Evolutionary conservation across 2,888 invertebrate species (phyloP), one percentile per base, ranked within the genome.

Genomic region (Taenaris catops): DNA sequence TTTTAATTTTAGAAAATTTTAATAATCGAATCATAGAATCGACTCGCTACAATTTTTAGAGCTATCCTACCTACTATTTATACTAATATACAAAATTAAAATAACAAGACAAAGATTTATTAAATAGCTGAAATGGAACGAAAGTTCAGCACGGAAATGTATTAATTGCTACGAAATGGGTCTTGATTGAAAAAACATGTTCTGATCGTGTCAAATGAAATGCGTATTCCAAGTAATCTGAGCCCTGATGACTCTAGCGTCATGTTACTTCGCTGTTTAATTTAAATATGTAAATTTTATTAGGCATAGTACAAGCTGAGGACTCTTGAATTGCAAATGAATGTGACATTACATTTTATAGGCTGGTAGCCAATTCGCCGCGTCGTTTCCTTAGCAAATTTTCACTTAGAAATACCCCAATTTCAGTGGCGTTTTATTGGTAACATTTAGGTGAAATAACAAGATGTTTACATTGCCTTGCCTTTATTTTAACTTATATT

Each of bases 221-320:
- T 43, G 41, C 48, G 55, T 62, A 62, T 46, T 64, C 62, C 58
- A 49, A 53, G 58, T 58, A 72, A 76, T 73, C 71, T 72, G 62
- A 68, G 59, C 58, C 53, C 58, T 62, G 69, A 79, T 65, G 71
- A 71, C 67, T 66, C 65, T 71, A 72, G 69, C 73, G 64, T 78
- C 83, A 83, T 84, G 83, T 86, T 84, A 84, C 81, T 78, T 80
- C 70, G 70, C 72, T 72, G 73, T 84, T 83, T 84, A 84, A 86
- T 86, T 84, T 86, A 83, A 84, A 86, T 86, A 86, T 86, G 86
- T 80, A 78, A 86, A 86, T 86, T 84, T 86, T 84, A 86, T 84
- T 81, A 81, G 80, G 71, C 81, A 83, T 84, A 83, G 83, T 80
- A 83, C 79, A 70, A 76, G 65, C 73, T 74, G 78, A 81, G 74